Evolutionary conservation across 2,797 vertebrate genomes (phyloP).

Genomic region (Danio kyathit): DNA sequence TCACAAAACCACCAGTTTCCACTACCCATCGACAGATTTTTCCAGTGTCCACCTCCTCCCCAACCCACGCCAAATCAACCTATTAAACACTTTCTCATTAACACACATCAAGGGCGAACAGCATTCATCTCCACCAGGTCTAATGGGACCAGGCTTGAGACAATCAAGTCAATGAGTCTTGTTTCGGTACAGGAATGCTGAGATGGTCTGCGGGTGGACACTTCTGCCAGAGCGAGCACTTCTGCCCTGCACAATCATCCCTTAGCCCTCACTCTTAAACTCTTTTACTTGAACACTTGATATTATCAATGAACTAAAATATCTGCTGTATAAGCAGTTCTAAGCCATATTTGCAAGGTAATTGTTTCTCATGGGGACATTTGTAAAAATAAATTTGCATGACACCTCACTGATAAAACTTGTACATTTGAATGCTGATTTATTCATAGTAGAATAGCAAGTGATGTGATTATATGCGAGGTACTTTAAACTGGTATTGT

Average conservation of each 20-base stretch:
- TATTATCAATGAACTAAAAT: background rate
- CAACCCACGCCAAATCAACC: conserved; percentile 37
- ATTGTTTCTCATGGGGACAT: background rate
- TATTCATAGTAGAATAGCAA: too few relatives aligned
- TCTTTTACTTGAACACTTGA: conserved; percentile 36
- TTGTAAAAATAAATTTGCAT: background rate
- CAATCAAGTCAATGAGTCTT: conserved; percentile 79
- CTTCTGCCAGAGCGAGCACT: conserved; percentile 78
- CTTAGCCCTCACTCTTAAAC: conserved; percentile 49
- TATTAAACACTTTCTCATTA: conserved; percentile 80
- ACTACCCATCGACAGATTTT: conserved; percentile 33
- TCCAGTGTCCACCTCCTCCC: conserved; percentile 31
- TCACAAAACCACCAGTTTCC: conserved; percentile 25
- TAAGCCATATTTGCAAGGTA: background rate
- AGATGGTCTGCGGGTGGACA: conserved; percentile 79
- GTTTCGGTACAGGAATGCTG: conserved; percentile 78
- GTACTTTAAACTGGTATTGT: too few relatives aligned
- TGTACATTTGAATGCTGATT: too few relatives aligned
- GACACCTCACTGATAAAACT: background rate
- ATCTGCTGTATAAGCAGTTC: too few relatives aligned
- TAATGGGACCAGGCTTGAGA: conserved; percentile 72
- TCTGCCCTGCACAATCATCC: conserved; percentile 56
- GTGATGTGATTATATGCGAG: too few relatives aligned
- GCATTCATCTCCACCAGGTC: conserved; percentile 75
- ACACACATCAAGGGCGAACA: conserved; percentile 72